Conservation (phyloP, 2,888 invertebrate genomes). For the Minunthozetes semirufus region DNA sequence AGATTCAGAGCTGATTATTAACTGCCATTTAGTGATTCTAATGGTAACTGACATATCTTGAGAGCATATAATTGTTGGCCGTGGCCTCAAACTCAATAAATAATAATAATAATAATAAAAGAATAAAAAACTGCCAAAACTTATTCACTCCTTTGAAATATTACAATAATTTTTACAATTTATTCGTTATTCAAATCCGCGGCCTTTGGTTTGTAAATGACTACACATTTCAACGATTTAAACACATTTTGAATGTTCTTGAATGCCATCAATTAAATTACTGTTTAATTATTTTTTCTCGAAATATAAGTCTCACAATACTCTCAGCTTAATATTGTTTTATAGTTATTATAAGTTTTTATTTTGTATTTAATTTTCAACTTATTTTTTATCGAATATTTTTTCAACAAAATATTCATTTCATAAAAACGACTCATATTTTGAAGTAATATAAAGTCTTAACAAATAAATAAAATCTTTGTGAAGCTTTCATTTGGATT, state of each 20-base stretch:
- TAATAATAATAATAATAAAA: slow-evolving; percentile 4
- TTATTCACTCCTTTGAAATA: neutral
- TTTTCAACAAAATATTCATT: neutral
- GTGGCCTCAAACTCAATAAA: slow-evolving; percentile 29
- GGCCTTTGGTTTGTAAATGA: slow-evolving; percentile 27
- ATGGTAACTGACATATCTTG: slow-evolving; percentile 21
- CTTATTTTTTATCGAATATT: neutral
- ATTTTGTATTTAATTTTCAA: neutral
- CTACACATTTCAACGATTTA: slow-evolving; percentile 25
- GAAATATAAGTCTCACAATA: too few relatives aligned
- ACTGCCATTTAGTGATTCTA: slow-evolving; percentile 23
- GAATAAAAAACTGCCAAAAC: slow-evolving; percentile 23
- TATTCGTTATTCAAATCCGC: slow-evolving; percentile 26
- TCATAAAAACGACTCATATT: neutral
- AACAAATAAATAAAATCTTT: neutral
- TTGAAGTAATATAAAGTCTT: neutral
- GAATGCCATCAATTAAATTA: slow-evolving; percentile 11
- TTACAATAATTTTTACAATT: slow-evolving; percentile 18
- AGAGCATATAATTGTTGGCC: neutral
- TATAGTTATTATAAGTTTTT: neutral
- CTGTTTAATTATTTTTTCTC: neutral
- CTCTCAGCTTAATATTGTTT: neutral
- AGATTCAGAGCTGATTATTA: neutral
- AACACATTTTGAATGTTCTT: neutral
- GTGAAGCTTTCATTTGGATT: neutral